phyloP scores from a whole-genome alignment of 2,888 invertebrate genomes.

The Phanerotoma sp. region DNA sequence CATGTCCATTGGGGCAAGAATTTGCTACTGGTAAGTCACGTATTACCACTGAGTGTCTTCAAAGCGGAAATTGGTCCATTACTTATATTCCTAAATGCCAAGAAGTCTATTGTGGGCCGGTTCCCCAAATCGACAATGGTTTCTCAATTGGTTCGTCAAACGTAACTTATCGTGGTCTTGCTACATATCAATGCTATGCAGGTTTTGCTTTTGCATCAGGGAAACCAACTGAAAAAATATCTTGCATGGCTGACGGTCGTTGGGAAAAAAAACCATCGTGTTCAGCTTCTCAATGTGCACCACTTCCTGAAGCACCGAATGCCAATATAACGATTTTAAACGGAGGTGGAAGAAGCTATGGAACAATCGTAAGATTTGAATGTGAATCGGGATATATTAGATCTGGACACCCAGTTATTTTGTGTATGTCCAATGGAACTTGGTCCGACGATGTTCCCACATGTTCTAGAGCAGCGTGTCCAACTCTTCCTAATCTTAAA shows the following conservation, averaged over 20 bases:
- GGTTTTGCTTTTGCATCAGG: slow-evolving; percentile 92
- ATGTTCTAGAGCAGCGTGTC: slow-evolving; percentile 75
- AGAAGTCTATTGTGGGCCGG: slow-evolving; percentile 96
- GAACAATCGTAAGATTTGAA: slow-evolving; percentile 89
- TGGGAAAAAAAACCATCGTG: slow-evolving; percentile 94
- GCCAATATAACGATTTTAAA: slow-evolving; percentile 85
- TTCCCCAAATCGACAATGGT: slow-evolving; percentile 97
- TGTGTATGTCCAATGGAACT: slow-evolving; percentile 94
- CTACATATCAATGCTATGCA: slow-evolving; percentile 95
- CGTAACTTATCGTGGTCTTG: slow-evolving; percentile 90
- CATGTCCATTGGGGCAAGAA: slow-evolving; percentile 92
- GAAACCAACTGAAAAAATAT: slow-evolving; percentile 83
- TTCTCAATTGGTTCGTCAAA: slow-evolving; percentile 95
- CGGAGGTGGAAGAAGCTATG: slow-evolving; percentile 89
- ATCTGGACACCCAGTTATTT: slow-evolving; percentile 83
- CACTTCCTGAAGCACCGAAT: slow-evolving; percentile 82
- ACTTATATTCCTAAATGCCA: slow-evolving; percentile 92
- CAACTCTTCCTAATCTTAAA: slow-evolving; percentile 75
- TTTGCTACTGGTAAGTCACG: slow-evolving; percentile 86
- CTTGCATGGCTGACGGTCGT: slow-evolving; percentile 84
- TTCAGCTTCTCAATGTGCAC: slow-evolving; percentile 88
- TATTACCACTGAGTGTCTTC: slow-evolving; percentile 82
- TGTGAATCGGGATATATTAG: slow-evolving; percentile 90
- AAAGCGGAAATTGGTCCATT: slow-evolving; percentile 90
- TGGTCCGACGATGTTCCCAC: slow-evolving; percentile 92